Percentiles rank a stretch among this genome's conserved stretches.
phyloP scores from a whole-genome alignment of 1,140 invertebrate genomes.

The Adelges cooleyi region DNA sequence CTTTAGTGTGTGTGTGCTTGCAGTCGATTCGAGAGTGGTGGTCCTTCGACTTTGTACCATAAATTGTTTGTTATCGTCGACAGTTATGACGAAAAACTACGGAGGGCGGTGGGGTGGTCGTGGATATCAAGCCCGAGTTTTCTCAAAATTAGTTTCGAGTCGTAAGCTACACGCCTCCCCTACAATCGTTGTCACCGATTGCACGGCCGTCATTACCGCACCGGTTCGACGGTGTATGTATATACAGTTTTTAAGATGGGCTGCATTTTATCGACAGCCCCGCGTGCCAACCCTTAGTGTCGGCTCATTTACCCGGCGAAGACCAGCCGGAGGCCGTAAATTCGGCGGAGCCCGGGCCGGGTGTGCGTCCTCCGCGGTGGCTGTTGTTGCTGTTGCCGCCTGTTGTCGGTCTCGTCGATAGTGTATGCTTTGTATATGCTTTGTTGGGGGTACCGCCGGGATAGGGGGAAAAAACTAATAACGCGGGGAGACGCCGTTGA shows the following conservation, averaged over 20 bases:
- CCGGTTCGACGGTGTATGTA: not conserved
- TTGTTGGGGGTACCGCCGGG: not conserved
- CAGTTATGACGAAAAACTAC: too few relatives aligned
- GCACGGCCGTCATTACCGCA: not conserved
- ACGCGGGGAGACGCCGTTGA: constrained; percentile 1
- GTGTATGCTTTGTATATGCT: too few relatives aligned
- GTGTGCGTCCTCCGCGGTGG: too few relatives aligned
- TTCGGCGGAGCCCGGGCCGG: not conserved
- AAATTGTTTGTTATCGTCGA: too few relatives aligned
- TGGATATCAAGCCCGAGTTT: not conserved
- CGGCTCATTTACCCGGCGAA: constrained; percentile 15
- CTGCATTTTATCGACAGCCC: constrained; percentile 23
- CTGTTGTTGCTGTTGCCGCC: too few relatives aligned
- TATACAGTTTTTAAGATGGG: constrained; percentile 10
- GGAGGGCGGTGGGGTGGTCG: too few relatives aligned
- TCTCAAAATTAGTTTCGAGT: not conserved
- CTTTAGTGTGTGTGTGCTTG: too few relatives aligned
- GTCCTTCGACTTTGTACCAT: too few relatives aligned
- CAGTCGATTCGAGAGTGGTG: too few relatives aligned
- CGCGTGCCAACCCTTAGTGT: constrained; percentile 12
- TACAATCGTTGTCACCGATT: not conserved
- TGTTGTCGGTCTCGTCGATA: too few relatives aligned
- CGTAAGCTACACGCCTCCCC: too few relatives aligned
- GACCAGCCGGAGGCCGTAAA: not conserved
- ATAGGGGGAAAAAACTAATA: constrained; percentile 16